Percentiles rank a stretch among this genome's conserved stretches.
Evolutionary conservation across 2,797 vertebrate genomes (phyloP).

Genomic region (Sebastiscus albofasciatus): DNA sequence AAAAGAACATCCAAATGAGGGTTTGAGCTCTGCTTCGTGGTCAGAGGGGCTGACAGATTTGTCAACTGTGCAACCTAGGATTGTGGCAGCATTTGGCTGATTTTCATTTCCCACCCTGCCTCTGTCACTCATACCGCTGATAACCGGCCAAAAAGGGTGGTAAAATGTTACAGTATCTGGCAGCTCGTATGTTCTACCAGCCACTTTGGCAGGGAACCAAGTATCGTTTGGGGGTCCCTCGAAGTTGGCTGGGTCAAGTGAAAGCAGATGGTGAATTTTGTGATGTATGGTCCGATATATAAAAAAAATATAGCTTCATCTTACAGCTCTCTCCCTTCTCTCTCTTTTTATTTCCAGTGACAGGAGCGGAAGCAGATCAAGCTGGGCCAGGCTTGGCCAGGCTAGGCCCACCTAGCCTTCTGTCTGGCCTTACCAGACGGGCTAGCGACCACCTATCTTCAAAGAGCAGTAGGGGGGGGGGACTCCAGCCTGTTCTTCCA

Average conservation of each 20-base stretch:
- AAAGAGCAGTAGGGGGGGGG: not conserved
- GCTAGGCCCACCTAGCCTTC: slow-evolving; percentile 46
- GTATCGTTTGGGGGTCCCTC: not conserved
- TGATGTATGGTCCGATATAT: not conserved
- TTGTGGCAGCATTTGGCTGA: not conserved
- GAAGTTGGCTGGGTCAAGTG: not conserved
- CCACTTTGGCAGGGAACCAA: not conserved
- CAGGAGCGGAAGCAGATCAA: slow-evolving; percentile 43
- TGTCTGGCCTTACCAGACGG: slow-evolving; percentile 43
- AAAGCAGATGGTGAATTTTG: slow-evolving; percentile 1
- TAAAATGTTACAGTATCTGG: slow-evolving; percentile 11
- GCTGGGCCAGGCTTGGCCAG: slow-evolving; percentile 53
- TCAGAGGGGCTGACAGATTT: slow-evolving; percentile 14
- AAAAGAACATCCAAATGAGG: slow-evolving; percentile 5
- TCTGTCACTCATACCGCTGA: slow-evolving; percentile 7
- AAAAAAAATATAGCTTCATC: not conserved
- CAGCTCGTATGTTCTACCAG: slow-evolving; percentile 21
- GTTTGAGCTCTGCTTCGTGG: not conserved
- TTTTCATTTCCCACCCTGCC: slow-evolving; percentile 7
- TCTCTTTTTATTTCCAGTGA: slow-evolving; percentile 64
- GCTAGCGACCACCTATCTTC: slow-evolving; percentile 8
- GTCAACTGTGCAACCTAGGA: not conserved
- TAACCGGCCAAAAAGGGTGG: slow-evolving; percentile 1
- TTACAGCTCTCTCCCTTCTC: slow-evolving; percentile 12
- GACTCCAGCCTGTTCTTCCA: not conserved